phyloP scores from a whole-genome alignment of 2,888 invertebrate genomes.

The Plagodis dolabraria region DNA sequence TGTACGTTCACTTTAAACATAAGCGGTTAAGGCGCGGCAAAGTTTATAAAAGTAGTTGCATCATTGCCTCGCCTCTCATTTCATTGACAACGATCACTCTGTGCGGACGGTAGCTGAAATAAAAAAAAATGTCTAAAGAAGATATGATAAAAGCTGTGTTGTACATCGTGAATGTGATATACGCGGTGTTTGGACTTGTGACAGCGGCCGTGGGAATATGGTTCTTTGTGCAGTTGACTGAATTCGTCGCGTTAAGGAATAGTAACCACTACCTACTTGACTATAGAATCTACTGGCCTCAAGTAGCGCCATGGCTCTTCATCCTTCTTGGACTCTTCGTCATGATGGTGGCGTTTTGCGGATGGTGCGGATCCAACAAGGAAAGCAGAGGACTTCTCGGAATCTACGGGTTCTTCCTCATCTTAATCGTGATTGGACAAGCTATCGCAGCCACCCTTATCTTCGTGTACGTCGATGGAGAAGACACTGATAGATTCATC shows the following conservation, averaged over 20 bases:
- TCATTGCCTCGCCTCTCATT: conserved; percentile 67
- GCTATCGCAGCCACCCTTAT: conserved; percentile 70
- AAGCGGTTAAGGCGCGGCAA: conserved; percentile 49
- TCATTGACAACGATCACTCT: conserved; percentile 59
- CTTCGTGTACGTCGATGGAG: conserved; percentile 78
- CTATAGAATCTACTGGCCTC: conserved; percentile 80
- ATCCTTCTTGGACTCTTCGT: conserved; percentile 71
- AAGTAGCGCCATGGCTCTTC: conserved; percentile 80
- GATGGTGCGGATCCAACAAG: conserved; percentile 72
- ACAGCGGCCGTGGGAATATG: conserved; percentile 77
- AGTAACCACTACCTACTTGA: conserved; percentile 77
- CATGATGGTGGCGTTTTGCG: conserved; percentile 74
- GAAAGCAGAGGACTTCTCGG: conserved; percentile 75
- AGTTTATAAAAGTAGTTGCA: conserved; percentile 74
- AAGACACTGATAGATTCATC: conserved; percentile 75
- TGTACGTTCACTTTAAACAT: conserved; percentile 30
- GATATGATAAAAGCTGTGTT: conserved; percentile 72
- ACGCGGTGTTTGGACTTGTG: conserved; percentile 74
- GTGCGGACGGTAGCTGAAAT: conserved; percentile 53
- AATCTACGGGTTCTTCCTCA: conserved; percentile 68
- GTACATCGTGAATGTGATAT: conserved; percentile 73
- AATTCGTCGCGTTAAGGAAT: conserved; percentile 74
- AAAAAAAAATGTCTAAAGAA: conserved; percentile 66
- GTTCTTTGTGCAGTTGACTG: conserved; percentile 78
- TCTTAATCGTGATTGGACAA: conserved; percentile 69